Evolutionary conservation across 2,888 invertebrate species (phyloP).

Genomic region (Andrena minutula): DNA sequence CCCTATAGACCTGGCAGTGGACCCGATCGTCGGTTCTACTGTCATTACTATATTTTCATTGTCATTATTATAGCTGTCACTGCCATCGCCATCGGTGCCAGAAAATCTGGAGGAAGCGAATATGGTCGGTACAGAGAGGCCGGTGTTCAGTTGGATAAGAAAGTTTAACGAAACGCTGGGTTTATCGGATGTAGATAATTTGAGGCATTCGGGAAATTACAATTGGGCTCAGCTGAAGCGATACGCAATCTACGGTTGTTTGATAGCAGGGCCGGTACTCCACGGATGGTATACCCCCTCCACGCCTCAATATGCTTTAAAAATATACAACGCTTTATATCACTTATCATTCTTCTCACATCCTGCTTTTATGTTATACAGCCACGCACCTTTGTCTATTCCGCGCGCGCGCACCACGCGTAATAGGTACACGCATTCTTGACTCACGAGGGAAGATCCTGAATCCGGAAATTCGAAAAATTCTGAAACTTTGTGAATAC

Average conservation of each 20-base stretch:
- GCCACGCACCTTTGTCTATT: slow-evolving; percentile 11
- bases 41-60: neutral
- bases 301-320: slow-evolving; percentile 13
- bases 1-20: no score
- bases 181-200: slow-evolving; percentile 59
- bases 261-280: slow-evolving; percentile 79
- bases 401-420: neutral
- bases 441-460: neutral
- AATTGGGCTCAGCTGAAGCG: slow-evolving; percentile 79
- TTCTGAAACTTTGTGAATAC: no score
- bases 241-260: slow-evolving; percentile 79
- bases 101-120: slow-evolving; percentile 26
- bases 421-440: neutral
- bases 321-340: slow-evolving; percentile 12
- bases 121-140: slow-evolving; percentile 11
- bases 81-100: slow-evolving; percentile 20
- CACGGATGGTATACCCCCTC: slow-evolving; percentile 77
- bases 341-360: slow-evolving; percentile 16
- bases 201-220: slow-evolving; percentile 62
- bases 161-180: slow-evolving; percentile 62
- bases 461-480: no score
- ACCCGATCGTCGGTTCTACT: no score
- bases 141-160: slow-evolving; percentile 36
- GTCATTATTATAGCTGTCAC: slow-evolving; percentile 25
- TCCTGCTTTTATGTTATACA: slow-evolving; percentile 15